Percentiles rank a stretch among this genome's conserved stretches.
These are phyloP conservation scores for Phalacrocorax aristotelis DNA, from an alignment of 2,113 vertebrate genomes.

Conservation along the genomic window DNA sequence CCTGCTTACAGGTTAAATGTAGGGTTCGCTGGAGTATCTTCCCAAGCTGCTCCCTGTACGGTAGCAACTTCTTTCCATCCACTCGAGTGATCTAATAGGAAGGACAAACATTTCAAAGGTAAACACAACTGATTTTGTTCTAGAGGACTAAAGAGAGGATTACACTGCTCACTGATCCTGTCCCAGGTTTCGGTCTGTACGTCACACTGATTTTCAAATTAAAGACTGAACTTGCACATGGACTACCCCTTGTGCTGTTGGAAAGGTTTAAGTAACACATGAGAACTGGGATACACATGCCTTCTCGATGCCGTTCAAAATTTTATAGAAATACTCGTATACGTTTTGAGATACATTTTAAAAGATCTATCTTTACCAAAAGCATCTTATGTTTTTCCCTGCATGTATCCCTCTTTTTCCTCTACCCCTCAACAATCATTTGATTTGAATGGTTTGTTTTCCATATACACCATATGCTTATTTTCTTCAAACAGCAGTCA, in stretches of 20 bases:
- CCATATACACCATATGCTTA: neutral
- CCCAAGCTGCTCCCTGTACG: constrained; percentile 88
- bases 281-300: neutral
- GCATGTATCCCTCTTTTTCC: neutral
- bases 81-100: constrained; percentile 89
- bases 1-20: constrained; percentile 94
- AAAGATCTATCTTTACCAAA: neutral
- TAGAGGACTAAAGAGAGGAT: neutral
- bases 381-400: neutral
- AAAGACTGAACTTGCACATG: neutral
- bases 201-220: neutral
- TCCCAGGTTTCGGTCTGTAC: neutral
- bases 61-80: constrained; percentile 93
- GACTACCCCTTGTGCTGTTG: neutral
- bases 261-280: neutral
- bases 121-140: neutral
- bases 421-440: neutral
- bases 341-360: neutral
- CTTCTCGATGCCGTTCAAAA: neutral
- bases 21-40: constrained; percentile 91
- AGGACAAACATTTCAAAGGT: neutral
- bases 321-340: neutral
- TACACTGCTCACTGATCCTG: rapidly evolving
- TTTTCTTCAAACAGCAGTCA: neutral
- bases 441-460: no score